Base-by-base conservation (phyloP, 2,797 vertebrate species). In the Eulemur coronatus region DNA sequence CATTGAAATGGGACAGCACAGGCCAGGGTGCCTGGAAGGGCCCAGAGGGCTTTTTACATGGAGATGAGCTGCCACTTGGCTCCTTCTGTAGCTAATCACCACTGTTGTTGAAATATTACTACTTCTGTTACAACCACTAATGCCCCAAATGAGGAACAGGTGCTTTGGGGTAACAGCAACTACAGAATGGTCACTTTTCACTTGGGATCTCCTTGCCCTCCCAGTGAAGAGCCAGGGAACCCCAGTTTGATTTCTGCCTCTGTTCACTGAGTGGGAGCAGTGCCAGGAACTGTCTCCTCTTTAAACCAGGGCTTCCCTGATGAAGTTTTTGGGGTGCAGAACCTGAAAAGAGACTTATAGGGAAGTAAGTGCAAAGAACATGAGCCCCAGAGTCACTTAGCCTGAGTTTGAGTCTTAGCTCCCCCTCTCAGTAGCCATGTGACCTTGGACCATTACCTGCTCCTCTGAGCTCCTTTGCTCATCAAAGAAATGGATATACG, bases 81-180 rank as follows among this genome's bases (percentile, higher is more conserved):
- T 97, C 97, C 98, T 96, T 95, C 89, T 94, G 69, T 91, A 95
- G 91, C 82, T 98, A 98, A 98, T 99, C 98, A 97, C 96, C 95
- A 92, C 97, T 98, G 98, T 97, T 98, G 98, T 97, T 98, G 98
- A 98, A 98, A 98, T 98, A 98, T 98, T 97, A 97, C 96, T 94
- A 96, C 97, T 98, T 98, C 98, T 98, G 97, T 98, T 98, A 97
- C 97, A 98, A 98, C 97, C 97, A 96, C 95, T 98, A 97, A 98
- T 98, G 97, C 79, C 97, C 94, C 95, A 98, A 98, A 96, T 95
- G 97, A 97, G 96, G 97, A 98, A 96, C 98, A 97, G 98, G 96
- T 91, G 59, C 88, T 97, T 97, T 89, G 94, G 98, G 98, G 95
- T 97, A 84, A 98, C 97, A 97, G 97, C 97, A 97, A 97, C 97